These are phyloP conservation scores for Lordiphosa fenestrarum DNA, from an alignment of 2,888 invertebrate species.

Conservation along the genomic window DNA sequence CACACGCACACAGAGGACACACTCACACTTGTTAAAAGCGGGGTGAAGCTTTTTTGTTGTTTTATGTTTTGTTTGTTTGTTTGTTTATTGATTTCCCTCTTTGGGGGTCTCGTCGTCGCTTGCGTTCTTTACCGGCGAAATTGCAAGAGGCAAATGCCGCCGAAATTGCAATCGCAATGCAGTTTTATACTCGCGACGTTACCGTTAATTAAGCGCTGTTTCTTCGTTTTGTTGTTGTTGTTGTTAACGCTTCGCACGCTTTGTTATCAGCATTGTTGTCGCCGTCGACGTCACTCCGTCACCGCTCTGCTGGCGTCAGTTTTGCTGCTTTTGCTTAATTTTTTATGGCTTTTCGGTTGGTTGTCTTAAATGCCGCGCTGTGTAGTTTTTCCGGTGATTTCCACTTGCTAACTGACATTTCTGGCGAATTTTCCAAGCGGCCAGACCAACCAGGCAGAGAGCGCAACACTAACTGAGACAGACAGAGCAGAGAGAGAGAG, in stretches of 20 bases:
- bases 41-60: conserved; percentile 30
- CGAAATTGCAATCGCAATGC: conserved; percentile 71
- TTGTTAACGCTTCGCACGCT: conserved; percentile 64
- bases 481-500: conserved; percentile 17
- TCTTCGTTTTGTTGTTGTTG: conserved; percentile 50
- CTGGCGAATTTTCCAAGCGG: conserved; percentile 62
- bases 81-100: conserved; percentile 55
- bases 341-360: conserved; percentile 25
- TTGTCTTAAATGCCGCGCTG: conserved; percentile 49
- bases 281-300: conserved; percentile 27
- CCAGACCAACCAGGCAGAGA: conserved; percentile 36
- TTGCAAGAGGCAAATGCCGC: conserved; percentile 64
- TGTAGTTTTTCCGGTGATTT: conserved; percentile 76
- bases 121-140: conserved; percentile 59
- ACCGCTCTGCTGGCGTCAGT: conserved; percentile 16
- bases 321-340: conserved; percentile 25
- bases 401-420: conserved; percentile 71
- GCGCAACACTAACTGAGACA: conserved; percentile 10
- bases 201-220: conserved; percentile 59
- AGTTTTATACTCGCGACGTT: conserved; percentile 64
- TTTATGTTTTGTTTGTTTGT: conserved; percentile 51
- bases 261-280: conserved; percentile 62
- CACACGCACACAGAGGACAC: conserved; percentile 23
- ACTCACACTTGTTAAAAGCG: too few species aligned
- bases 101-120: conserved; percentile 13